These are phyloP conservation scores for Caenorhabditis angaria DNA, from an alignment of 2,888 invertebrate genomes.

Conservation along the genomic window DNA sequence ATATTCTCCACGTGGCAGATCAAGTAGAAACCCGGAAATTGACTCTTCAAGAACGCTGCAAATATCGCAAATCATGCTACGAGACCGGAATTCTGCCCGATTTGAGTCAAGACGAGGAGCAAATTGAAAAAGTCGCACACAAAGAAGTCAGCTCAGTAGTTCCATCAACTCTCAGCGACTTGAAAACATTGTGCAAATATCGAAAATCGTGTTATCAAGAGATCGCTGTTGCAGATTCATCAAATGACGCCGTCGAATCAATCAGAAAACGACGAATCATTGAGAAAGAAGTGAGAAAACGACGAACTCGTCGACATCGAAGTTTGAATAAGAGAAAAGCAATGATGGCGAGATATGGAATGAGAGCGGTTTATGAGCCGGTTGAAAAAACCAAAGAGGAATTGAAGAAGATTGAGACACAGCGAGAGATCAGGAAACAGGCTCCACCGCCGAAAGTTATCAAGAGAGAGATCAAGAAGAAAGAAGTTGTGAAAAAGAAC, in stretches of 20 bases:
- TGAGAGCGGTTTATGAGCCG: slow-evolving; percentile 23
- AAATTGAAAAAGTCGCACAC: slow-evolving; percentile 25
- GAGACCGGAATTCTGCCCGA: slow-evolving; percentile 61
- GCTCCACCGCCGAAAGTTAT: slow-evolving; percentile 23
- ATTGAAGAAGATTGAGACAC: slow-evolving; percentile 33
- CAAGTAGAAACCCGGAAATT: slow-evolving; percentile 47
- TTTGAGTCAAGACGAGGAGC: slow-evolving; percentile 30
- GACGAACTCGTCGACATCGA: slow-evolving; percentile 33
- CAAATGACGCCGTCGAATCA: slow-evolving; percentile 45
- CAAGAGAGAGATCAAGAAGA: slow-evolving; percentile 26
- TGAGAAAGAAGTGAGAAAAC: slow-evolving; percentile 46
- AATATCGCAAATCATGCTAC: slow-evolving; percentile 66
- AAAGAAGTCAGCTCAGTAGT: slow-evolving; percentile 43
- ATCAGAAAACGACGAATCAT: slow-evolving; percentile 45
- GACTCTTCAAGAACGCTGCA: slow-evolving; percentile 58
- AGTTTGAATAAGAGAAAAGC: slow-evolving; percentile 22
- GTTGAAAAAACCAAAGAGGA: slow-evolving; percentile 41
- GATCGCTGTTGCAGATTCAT: slow-evolving; percentile 44
- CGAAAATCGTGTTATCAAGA: slow-evolving; percentile 59
- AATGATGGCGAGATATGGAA: slow-evolving; percentile 28
- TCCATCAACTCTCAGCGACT: slow-evolving; percentile 44
- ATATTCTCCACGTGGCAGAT: slow-evolving; percentile 42
- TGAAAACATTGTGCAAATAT: slow-evolving; percentile 63
- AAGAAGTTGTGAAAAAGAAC: slow-evolving; percentile 13
- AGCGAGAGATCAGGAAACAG: slow-evolving; percentile 20